phyloP scores from a whole-genome alignment of 2,888 invertebrate genomes.

The Himalopsyche anomala region DNA sequence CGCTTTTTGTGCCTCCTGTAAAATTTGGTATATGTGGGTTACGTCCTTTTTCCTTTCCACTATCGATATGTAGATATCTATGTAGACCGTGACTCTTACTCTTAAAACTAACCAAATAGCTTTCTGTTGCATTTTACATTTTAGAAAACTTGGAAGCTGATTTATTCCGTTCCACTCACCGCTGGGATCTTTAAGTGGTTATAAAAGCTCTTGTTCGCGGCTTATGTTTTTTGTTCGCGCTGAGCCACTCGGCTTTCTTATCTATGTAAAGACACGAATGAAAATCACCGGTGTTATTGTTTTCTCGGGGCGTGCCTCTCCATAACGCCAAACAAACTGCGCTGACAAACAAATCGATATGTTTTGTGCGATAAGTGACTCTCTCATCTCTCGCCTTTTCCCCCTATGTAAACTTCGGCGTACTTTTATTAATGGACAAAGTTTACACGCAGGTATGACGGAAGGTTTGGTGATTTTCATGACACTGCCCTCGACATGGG shows the following conservation, averaged over 20 bases:
- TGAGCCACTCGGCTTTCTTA: slow-evolving; percentile 32
- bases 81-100: too few relatives aligned
- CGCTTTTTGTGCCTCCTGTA: too few relatives aligned
- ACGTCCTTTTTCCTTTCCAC: too few relatives aligned
- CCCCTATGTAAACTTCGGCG: slow-evolving; percentile 47
- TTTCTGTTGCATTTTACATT: too few relatives aligned
- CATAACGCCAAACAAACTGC: slow-evolving; percentile 28
- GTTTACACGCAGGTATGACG: slow-evolving; percentile 44
- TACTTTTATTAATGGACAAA: slow-evolving; percentile 64
- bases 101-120: too few relatives aligned
- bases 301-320: slow-evolving; percentile 39
- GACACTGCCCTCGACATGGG: background rate
- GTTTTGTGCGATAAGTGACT: slow-evolving; percentile 52
- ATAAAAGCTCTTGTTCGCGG: background rate
- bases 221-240: slow-evolving; percentile 23
- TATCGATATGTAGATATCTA: too few relatives aligned
- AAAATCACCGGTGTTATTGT: slow-evolving; percentile 46
- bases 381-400: slow-evolving; percentile 36
- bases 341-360: slow-evolving; percentile 50
- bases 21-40: too few relatives aligned
- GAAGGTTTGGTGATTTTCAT: background rate
- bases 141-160: too few relatives aligned
- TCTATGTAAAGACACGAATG: slow-evolving; percentile 39
- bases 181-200: background rate
- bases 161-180: too few relatives aligned